Conservation (phyloP, 2,888 invertebrate species). For the Parthenolecanium corni region DNA sequence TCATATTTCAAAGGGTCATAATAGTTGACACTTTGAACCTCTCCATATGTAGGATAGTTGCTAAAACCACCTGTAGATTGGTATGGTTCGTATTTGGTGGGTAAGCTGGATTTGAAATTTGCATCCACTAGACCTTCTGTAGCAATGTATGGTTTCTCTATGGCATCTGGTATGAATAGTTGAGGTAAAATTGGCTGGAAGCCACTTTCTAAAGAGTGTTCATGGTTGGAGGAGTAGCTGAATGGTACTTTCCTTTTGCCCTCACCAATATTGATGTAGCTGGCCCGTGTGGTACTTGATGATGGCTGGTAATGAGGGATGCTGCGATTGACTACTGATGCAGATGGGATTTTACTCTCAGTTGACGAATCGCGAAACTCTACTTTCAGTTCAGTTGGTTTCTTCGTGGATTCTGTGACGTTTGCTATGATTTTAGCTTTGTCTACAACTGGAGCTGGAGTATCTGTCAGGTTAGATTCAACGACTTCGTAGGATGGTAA, state of each 20-base stretch:
- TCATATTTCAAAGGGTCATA: constrained; percentile 1
- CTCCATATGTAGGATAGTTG: neutral
- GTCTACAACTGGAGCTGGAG: neutral
- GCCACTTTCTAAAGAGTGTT: neutral
- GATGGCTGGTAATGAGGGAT: neutral
- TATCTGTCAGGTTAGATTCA: neutral
- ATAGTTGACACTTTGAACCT: neutral
- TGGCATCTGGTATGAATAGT: neutral
- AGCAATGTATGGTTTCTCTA: neutral
- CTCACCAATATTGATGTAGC: constrained; percentile 6
- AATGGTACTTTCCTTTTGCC: neutral
- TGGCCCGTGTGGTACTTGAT: neutral
- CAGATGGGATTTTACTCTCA: neutral
- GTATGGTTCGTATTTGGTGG: constrained; percentile 4
- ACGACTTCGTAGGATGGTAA: neutral
- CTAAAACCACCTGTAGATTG: neutral
- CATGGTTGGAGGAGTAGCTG: too few species aligned
- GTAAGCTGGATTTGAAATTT: neutral
- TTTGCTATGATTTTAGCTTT: neutral
- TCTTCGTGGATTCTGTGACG: neutral
- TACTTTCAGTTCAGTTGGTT: neutral
- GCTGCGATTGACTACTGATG: neutral
- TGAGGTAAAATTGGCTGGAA: constrained; percentile 11
- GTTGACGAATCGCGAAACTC: constrained; percentile 1
- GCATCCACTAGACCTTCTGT: neutral